Evolutionary conservation across 2,113 vertebrate genomes (phyloP).

Genomic region (Passerina amoena): DNA sequence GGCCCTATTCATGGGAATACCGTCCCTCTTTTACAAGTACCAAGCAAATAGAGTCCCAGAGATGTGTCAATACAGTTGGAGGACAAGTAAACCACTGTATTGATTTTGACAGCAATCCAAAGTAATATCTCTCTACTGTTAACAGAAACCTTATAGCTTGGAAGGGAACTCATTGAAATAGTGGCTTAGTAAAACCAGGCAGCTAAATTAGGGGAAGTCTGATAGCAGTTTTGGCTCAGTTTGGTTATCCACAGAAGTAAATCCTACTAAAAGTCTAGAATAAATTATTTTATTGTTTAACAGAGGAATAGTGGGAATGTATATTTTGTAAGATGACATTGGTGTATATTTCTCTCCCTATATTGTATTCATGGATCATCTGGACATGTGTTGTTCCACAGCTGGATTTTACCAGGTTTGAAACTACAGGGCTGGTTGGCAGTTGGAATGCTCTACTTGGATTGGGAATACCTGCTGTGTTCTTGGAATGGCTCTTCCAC

Average conservation of each 20-base stretch:
- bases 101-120: conserved; percentile 65
- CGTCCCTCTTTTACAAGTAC: conserved; percentile 41
- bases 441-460: background rate
- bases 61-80: conserved; percentile 38
- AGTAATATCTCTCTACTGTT: conserved; percentile 36
- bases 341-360: background rate
- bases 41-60: conserved; percentile 43
- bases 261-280: background rate
- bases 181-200: conserved; percentile 6
- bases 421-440: background rate
- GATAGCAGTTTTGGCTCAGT: background rate
- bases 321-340: background rate
- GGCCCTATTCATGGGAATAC: conserved; percentile 58
- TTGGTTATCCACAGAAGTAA: background rate
- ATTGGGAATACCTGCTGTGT: background rate
- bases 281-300: background rate
- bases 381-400: background rate
- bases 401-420: background rate
- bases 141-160: conserved; percentile 30
- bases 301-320: background rate
- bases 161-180: conserved; percentile 8
- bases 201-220: background rate
- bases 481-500: background rate
- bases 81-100: conserved; percentile 66
- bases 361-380: background rate